Evolutionary conservation across 2,113 vertebrate species (phyloP).

Genomic region (Anser brachyrhynchus): DNA sequence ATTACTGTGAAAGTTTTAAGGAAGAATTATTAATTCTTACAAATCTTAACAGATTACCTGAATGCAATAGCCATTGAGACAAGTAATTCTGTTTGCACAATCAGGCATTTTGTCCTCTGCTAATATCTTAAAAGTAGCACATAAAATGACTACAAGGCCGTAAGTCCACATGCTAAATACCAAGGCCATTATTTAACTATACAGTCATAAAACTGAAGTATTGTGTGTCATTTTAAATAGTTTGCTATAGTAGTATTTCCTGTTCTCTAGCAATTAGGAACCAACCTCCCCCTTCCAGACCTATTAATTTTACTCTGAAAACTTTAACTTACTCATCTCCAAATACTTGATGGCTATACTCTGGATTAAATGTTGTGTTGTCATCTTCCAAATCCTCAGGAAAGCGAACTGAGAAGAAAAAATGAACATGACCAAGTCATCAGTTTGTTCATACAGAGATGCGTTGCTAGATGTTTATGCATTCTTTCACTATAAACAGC

Average conservation of each 20-base stretch:
- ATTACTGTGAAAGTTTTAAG: neutral
- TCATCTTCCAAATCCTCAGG: constrained; percentile 96
- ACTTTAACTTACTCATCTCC: constrained; percentile 94
- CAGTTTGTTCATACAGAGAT: neutral
- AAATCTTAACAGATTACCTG: neutral
- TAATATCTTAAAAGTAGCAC: neutral
- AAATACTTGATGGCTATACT: constrained; percentile 95
- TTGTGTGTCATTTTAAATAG: neutral
- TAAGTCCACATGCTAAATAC: neutral
- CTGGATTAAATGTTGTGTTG: constrained; percentile 92
- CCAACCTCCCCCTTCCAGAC: neutral
- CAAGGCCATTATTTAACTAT: neutral
- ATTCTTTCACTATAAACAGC: neutral
- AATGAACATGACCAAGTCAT: neutral
- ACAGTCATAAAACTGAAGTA: neutral
- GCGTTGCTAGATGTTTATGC: neutral
- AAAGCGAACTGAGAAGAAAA: constrained; percentile 86
- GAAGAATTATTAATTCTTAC: neutral
- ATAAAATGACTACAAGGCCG: neutral
- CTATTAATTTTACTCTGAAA: neutral
- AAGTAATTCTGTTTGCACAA: neutral
- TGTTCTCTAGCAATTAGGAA: neutral
- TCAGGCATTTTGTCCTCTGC: neutral
- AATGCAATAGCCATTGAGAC: neutral
- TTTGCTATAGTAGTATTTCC: neutral